Evolutionary conservation across 1,140 invertebrate genomes (phyloP).

Genomic region (Brachystomella parvula): DNA sequence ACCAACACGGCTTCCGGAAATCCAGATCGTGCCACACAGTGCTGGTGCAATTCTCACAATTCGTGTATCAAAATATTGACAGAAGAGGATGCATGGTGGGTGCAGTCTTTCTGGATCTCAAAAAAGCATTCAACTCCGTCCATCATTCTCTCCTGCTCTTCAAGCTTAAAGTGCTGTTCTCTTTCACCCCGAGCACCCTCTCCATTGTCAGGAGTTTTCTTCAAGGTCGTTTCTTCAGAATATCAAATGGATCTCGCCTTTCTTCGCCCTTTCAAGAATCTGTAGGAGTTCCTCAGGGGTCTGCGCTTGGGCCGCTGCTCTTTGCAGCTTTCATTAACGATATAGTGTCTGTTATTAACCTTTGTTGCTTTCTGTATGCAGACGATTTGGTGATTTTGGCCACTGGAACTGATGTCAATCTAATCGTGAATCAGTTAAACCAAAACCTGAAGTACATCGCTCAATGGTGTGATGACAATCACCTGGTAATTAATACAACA

Average conservation of each 20-base stretch:
- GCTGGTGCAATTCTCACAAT: neutral
- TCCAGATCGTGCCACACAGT: neutral
- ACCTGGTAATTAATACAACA: neutral
- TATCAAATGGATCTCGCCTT: neutral
- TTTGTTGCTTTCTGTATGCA: slow-evolving; percentile 32
- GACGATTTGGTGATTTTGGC: slow-evolving; percentile 38
- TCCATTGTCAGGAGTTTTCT: neutral
- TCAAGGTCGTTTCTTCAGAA: neutral
- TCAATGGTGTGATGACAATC: neutral
- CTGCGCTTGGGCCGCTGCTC: slow-evolving; percentile 36
- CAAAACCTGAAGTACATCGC: neutral
- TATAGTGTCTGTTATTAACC: slow-evolving; percentile 19
- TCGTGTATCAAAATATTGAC: neutral
- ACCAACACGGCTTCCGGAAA: neutral
- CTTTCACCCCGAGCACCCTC: neutral
- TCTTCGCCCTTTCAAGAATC: neutral
- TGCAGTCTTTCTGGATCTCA: slow-evolving; percentile 16
- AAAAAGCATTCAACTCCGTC: slow-evolving; percentile 16
- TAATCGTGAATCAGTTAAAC: neutral
- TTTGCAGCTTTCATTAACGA: slow-evolving; percentile 38
- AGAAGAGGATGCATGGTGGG: slow-evolving; percentile 5
- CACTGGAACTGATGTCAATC: neutral
- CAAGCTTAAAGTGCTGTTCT: neutral
- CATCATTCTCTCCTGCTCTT: neutral
- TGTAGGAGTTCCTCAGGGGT: slow-evolving; percentile 37